Conservation (phyloP, 2,797 vertebrate genomes). For the Syngnathus acus region DNA sequence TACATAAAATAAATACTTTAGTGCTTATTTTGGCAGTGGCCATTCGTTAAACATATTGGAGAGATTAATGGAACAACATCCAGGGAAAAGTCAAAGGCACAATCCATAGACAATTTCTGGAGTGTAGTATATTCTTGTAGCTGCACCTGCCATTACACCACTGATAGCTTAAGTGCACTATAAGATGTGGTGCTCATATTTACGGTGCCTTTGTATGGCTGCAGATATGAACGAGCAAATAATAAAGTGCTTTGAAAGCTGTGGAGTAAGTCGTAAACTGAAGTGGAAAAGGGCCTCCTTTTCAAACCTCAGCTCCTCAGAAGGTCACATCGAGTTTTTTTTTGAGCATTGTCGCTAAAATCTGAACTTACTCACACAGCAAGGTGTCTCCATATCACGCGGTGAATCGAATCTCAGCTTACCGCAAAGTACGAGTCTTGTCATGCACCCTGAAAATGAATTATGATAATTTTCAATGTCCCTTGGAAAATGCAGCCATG, state of each 20-base stretch:
- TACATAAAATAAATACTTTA: neutral
- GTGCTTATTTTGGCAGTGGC: no score
- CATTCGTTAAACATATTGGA: neutral
- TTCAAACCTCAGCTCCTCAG: neutral
- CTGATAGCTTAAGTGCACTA: neutral
- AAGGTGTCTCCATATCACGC: slow-evolving; percentile 32
- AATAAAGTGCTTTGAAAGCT: neutral
- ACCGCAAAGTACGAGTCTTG: slow-evolving; percentile 34
- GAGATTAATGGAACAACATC: neutral
- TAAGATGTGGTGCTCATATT: neutral
- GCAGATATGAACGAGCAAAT: neutral
- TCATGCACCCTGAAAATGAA: slow-evolving; percentile 51
- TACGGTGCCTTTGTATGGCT: neutral
- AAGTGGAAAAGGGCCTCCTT: neutral
- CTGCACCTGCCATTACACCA: neutral
- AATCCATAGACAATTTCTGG: neutral
- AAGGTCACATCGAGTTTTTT: slow-evolving; percentile 15
- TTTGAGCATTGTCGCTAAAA: slow-evolving; percentile 25
- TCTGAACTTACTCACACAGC: slow-evolving; percentile 32
- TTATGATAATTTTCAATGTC: slow-evolving; percentile 54
- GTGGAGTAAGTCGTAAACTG: neutral
- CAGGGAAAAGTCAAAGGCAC: no score
- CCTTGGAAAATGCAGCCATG: slow-evolving; percentile 20
- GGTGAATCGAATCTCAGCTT: slow-evolving; percentile 59
- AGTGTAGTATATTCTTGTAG: neutral